Conservation (phyloP, 2,888 invertebrate species). For the Catocala sponsa region DNA sequence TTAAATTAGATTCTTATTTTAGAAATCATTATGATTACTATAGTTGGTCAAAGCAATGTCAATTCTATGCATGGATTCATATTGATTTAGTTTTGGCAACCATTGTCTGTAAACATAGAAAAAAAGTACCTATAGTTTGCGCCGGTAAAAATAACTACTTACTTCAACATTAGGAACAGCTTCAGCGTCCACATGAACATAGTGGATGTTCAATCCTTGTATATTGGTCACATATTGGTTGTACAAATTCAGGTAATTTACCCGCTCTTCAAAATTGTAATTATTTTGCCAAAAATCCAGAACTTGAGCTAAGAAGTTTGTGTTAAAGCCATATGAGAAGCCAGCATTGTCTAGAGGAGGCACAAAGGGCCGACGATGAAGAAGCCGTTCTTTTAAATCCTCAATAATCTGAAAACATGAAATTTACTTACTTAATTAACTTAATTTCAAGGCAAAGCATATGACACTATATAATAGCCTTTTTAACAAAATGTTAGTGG, state of each 20-base stretch:
- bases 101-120: too few relatives aligned
- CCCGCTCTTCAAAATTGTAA: constrained; percentile 90
- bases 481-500: too few relatives aligned
- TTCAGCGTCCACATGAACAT: constrained; percentile 90
- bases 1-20: too few relatives aligned
- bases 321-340: constrained; percentile 95
- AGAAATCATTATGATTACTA: too few relatives aligned
- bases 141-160: constrained; percentile 43
- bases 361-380: constrained; percentile 75
- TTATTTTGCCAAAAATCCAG: constrained; percentile 93
- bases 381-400: constrained; percentile 87
- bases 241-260: constrained; percentile 91
- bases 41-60: too few relatives aligned
- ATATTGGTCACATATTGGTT: constrained; percentile 93
- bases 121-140: too few relatives aligned
- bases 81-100: too few relatives aligned
- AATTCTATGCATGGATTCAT: too few relatives aligned
- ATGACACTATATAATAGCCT: too few relatives aligned
- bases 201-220: constrained; percentile 92
- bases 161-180: constrained; percentile 62
- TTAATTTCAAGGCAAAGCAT: too few relatives aligned
- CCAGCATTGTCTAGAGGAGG: constrained; percentile 90
- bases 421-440: neutral
- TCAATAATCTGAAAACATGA: constrained; percentile 78
- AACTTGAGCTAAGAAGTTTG: constrained; percentile 90